Base-by-base conservation (phyloP, 1,140 invertebrate species). In the Zophobas morio region DNA sequence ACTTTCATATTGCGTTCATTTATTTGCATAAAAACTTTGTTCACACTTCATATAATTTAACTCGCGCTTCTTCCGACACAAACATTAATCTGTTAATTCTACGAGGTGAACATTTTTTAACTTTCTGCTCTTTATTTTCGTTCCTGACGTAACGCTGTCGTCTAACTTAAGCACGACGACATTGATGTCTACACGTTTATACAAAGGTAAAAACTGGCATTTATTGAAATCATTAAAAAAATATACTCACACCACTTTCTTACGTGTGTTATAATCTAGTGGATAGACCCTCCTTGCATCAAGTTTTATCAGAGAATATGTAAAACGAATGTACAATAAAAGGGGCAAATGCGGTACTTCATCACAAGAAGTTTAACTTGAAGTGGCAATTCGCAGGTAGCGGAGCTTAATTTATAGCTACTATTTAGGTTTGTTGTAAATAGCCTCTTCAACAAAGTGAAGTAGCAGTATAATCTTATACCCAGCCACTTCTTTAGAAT, bases 11-110 rank as follows among this genome's bases (percentile, higher is more conserved):
- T 74, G 60, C 51, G 36, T 46, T 34, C 72, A 74, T 74, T 74
- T 42, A 74, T 74, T 74, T 74, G 72, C 72, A 53, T 74, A 74
- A 74, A 57, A 56, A 66, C 60, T 56, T 73, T 73, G 4, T 32
- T 35, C 71, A 39, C 71, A 40, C 35, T 73, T 73, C 56, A 37
- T 56, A 40, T 56, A 73, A 73, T 73, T 73, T 56, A 73, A 54
- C 70, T 73, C 49, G n/a, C 51, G 34, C 49, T 73, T 73, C 54
- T 73, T 42, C 54, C 49, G 71, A 73, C 71, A 73, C 49, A 73
- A 54, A 73, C 56, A 54, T 73, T 73, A 73, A 73, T 73, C 71
- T 40, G 71, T 37, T 73, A 40, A 73, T 73, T 73, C 40, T 54
- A n/a, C 35, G 3, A 73, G 6, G n/a, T 35, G 35, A 51, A n/a